These are phyloP conservation scores for Corythucha ciliata DNA, from an alignment of 2,888 invertebrate genomes.

Conservation along the genomic window DNA sequence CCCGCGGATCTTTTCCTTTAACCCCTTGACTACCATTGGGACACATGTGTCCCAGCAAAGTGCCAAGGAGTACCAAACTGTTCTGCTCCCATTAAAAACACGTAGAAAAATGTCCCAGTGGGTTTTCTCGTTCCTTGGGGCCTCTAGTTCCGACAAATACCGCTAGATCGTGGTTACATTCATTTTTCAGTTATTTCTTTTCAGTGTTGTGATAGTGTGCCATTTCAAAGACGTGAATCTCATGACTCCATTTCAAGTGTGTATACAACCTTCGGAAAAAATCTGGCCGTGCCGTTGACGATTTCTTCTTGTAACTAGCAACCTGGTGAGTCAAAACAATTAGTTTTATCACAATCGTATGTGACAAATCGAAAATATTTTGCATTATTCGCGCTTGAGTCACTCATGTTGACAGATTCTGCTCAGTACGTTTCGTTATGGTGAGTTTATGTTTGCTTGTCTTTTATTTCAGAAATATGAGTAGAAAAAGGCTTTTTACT, in stretches of 20 bases:
- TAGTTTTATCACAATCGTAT: slow-evolving; percentile 6
- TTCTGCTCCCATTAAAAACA: neutral
- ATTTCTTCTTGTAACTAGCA: slow-evolving; percentile 2
- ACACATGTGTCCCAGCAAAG: no score
- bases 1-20: no score
- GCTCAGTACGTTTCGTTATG: slow-evolving; percentile 10
- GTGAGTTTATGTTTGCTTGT: slow-evolving; percentile 5
- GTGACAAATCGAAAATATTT: slow-evolving; percentile 5
- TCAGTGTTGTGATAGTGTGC: slow-evolving; percentile 4
- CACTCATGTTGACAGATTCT: neutral
- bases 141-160: slow-evolving; percentile 17
- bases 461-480: slow-evolving; percentile 8
- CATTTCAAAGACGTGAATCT: neutral
- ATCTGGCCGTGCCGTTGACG: slow-evolving; percentile 4
- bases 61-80: neutral
- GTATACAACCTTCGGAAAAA: slow-evolving; percentile 11
- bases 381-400: slow-evolving; percentile 8
- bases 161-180: slow-evolving; percentile 10
- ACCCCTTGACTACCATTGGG: no score
- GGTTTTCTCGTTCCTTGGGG: slow-evolving; percentile 12
- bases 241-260: slow-evolving; percentile 3
- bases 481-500: neutral
- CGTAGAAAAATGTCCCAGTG: slow-evolving; percentile 1
- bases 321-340: slow-evolving; percentile 8
- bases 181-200: slow-evolving; percentile 5